Evolutionary conservation across 1,140 invertebrate genomes (phyloP).

Genomic region (Platyscapa corneri): DNA sequence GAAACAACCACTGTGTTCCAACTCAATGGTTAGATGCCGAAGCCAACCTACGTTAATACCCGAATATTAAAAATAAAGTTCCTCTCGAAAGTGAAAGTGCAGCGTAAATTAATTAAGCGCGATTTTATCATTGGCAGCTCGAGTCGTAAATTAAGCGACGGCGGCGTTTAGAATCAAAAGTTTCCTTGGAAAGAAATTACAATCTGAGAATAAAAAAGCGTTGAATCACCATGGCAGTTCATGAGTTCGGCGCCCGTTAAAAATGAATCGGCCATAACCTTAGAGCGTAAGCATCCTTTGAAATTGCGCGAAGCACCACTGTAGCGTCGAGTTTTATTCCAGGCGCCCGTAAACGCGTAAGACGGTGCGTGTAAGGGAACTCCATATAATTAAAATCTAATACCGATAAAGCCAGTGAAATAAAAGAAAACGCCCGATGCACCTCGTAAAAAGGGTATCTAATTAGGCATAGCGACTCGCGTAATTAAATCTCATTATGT

Average conservation of each 20-base stretch:
- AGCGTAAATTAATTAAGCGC: too few species aligned
- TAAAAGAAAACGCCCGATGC: not conserved
- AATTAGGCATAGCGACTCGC: not conserved
- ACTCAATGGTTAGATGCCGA: too few species aligned
- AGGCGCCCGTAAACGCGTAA: not conserved
- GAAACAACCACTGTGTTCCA: too few species aligned
- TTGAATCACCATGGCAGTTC: not conserved
- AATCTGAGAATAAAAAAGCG: not conserved
- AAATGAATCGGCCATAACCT: constrained; percentile 5
- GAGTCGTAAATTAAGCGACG: not conserved
- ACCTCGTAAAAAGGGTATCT: not conserved
- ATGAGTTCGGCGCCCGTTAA: not conserved
- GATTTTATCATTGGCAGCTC: too few species aligned
- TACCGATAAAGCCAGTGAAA: not conserved
- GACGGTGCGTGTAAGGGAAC: not conserved
- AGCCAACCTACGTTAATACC: too few species aligned
- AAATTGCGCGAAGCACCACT: not conserved
- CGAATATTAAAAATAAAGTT: too few species aligned
- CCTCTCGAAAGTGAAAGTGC: too few species aligned
- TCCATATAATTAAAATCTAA: not conserved
- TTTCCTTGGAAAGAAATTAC: not conserved
- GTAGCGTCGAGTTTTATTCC: not conserved
- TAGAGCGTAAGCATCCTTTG: not conserved
- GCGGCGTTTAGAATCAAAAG: not conserved
- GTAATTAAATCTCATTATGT: not conserved